Evolutionary conservation across 1,140 invertebrate species (phyloP).

Genomic region (Schlechtendalia chinensis): DNA sequence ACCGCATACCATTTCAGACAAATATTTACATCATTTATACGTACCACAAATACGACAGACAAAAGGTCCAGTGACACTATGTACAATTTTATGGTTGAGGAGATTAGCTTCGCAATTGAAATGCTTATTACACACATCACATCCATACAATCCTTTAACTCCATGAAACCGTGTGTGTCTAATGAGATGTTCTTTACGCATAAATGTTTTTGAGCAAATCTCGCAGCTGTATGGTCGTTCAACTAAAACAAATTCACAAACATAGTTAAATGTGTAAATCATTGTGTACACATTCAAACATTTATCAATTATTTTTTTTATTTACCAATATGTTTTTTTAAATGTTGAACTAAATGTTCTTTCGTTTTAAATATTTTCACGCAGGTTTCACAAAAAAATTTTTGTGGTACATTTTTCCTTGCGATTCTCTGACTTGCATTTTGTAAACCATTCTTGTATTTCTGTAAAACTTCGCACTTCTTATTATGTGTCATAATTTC

Average conservation of each 20-base stretch:
- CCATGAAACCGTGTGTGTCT: conserved; percentile 73
- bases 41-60: conserved; percentile 70
- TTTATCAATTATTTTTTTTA: not conserved
- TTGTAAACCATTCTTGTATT: not conserved
- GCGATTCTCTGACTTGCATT: not conserved
- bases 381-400: conserved; percentile 60
- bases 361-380: conserved; percentile 63
- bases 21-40: not conserved
- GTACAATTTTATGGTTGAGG: conserved; percentile 68
- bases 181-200: conserved; percentile 70
- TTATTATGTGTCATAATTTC: conserved; percentile 52
- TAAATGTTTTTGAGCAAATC: conserved; percentile 71
- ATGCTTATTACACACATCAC: conserved; percentile 73
- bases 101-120: conserved; percentile 76
- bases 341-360: conserved; percentile 65
- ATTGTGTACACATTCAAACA: too few relatives aligned
- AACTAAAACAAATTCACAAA: conserved; percentile 57
- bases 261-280: too few relatives aligned
- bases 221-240: conserved; percentile 71
- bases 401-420: conserved; percentile 17
- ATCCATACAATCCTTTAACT: conserved; percentile 71
- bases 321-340: conserved; percentile 66
- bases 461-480: conserved; percentile 34
- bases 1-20: too few relatives aligned
- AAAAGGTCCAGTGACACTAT: conserved; percentile 67